These are phyloP conservation scores for Drosophila azteca DNA, from an alignment of 1,140 invertebrate genomes.

Conservation along the genomic window DNA sequence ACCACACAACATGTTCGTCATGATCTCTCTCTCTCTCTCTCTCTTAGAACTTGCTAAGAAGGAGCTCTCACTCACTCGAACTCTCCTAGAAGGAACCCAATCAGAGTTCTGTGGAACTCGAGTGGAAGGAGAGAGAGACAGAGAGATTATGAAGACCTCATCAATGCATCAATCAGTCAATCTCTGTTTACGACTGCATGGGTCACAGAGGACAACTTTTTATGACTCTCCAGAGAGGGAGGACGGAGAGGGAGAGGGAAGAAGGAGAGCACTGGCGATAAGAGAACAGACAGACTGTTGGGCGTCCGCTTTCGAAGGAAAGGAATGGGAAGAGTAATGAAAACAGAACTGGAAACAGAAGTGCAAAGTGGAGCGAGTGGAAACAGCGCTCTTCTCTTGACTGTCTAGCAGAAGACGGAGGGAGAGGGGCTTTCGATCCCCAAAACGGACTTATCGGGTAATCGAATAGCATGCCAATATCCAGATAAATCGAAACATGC, in stretches of 20 bases:
- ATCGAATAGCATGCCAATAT: slow-evolving; percentile 51
- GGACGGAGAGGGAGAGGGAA: neutral
- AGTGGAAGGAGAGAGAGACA: neutral
- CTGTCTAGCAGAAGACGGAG: neutral
- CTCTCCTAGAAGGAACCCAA: no score
- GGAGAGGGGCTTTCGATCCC: neutral
- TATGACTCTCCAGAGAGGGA: slow-evolving; percentile 37
- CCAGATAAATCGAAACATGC: slow-evolving; percentile 76
- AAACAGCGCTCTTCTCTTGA: no score
- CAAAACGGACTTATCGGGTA: slow-evolving; percentile 53
- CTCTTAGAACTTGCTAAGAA: no score
- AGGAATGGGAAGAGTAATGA: neutral
- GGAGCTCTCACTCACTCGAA: no score
- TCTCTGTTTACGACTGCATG: slow-evolving; percentile 49
- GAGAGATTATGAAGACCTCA: slow-evolving; percentile 14
- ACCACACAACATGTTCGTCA: no score
- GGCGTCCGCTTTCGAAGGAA: slow-evolving; percentile 49
- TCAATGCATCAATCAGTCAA: slow-evolving; percentile 37
- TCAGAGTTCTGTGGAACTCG: no score
- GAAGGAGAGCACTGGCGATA: slow-evolving; percentile 24
- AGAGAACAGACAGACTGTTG: slow-evolving; percentile 66
- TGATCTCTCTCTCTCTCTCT: no score
- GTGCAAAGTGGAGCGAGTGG: no score
- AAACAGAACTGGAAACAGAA: neutral
- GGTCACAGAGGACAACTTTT: slow-evolving; percentile 61